phyloP scores from a whole-genome alignment of 2,113 vertebrate species.

The Pipra filicauda region DNA sequence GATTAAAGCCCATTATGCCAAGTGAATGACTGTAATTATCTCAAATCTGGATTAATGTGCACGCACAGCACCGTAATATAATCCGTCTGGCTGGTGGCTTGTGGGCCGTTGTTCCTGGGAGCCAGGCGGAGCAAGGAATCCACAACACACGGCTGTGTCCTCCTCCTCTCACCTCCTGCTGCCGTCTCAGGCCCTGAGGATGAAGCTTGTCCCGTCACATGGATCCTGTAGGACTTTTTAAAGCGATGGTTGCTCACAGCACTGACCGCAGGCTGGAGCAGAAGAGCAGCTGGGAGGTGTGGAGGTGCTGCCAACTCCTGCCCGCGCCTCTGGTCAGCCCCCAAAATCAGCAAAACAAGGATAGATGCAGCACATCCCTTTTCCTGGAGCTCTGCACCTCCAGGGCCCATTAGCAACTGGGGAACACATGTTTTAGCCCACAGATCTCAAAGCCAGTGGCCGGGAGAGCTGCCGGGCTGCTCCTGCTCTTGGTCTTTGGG shows the following conservation, averaged over 20 bases:
- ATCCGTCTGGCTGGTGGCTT: neutral
- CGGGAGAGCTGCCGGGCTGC: neutral
- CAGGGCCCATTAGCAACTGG: accelerated
- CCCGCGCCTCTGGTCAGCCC: accelerated
- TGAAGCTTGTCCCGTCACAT: accelerated
- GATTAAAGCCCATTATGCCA: constrained; percentile 60
- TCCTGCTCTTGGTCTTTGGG: neutral
- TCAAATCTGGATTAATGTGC: constrained; percentile 55
- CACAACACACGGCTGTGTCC: accelerated
- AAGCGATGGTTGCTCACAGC: accelerated
- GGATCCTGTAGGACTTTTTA: neutral
- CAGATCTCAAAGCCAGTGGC: neutral
- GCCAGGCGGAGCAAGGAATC: neutral
- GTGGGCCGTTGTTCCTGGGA: neutral
- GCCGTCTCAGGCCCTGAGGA: neutral
- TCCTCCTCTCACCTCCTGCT: neutral
- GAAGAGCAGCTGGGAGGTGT: neutral
- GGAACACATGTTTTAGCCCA: accelerated
- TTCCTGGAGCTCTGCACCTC: neutral
- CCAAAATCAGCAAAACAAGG: neutral
- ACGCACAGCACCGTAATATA: neutral
- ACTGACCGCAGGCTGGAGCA: neutral
- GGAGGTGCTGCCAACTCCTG: neutral
- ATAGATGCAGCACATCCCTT: neutral
- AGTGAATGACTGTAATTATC: constrained; percentile 65